A percentile compares a stretch with the other conserved stretches of the same genome.
Conservation (phyloP, 1,140 invertebrate genomes). For the Kradibia gibbosae region DNA sequence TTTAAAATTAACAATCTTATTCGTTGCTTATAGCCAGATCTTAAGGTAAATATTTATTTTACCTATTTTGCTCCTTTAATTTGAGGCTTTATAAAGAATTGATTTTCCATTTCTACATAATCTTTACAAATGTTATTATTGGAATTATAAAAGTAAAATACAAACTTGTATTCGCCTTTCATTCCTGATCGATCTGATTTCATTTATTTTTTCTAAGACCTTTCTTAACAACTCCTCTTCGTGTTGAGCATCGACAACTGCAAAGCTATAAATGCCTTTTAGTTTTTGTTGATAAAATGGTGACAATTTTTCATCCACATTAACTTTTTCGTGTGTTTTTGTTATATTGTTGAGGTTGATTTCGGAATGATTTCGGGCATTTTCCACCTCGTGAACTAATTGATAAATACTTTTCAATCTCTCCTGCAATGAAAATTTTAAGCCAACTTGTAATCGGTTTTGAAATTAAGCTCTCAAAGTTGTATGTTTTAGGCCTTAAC, state of each 20-base stretch:
- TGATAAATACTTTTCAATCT: slow-evolving; percentile 83
- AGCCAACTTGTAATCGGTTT: too few relatives aligned
- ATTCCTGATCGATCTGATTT: slow-evolving; percentile 91
- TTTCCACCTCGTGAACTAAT: slow-evolving; percentile 86
- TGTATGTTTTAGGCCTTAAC: too few relatives aligned
- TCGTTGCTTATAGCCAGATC: too few relatives aligned
- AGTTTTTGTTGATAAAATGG: slow-evolving; percentile 82
- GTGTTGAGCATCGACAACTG: slow-evolving; percentile 84
- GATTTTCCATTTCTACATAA: too few relatives aligned
- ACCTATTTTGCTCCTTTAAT: too few relatives aligned
- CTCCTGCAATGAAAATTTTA: slow-evolving; percentile 75
- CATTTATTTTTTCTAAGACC: slow-evolving; percentile 89
- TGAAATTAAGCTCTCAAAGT: too few relatives aligned
- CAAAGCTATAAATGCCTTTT: slow-evolving; percentile 86
- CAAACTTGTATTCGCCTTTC: slow-evolving; percentile 86
- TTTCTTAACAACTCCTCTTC: slow-evolving; percentile 89
- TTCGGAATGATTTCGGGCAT: slow-evolving; percentile 83
- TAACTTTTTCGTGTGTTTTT: slow-evolving; percentile 84
- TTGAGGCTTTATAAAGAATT: too few relatives aligned
- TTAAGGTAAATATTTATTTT: too few relatives aligned
- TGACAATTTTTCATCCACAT: slow-evolving; percentile 79
- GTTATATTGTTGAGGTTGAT: slow-evolving; percentile 84
- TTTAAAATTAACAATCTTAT: too few relatives aligned
- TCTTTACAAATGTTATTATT: too few relatives aligned
- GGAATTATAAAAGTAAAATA: slow-evolving; percentile 19